Evolutionary conservation across 2,888 invertebrate genomes (phyloP), one percentile per base, ranked within the genome.

Genomic region (Harpalus rubripes): DNA sequence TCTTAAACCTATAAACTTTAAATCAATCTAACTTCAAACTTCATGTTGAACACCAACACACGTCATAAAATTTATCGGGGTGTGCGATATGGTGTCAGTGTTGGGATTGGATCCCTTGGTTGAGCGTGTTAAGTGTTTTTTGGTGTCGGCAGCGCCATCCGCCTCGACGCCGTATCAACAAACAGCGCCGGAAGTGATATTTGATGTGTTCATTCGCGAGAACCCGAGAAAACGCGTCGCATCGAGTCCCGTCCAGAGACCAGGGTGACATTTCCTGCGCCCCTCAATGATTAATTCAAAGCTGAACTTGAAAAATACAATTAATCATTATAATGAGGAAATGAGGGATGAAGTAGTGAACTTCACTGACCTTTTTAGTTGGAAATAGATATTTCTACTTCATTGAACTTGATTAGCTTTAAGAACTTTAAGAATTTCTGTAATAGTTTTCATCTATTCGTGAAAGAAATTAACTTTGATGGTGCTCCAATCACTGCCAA

Each of bases 151-250:
- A n/a, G 12, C 39, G 15, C 6, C 6, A 32, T 32, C 32, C 32
- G 44, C 12, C 44, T 12, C 41, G 41, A 15, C 41, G 41, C 39
- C 72, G 44, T 74, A 74, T 74, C 72, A 74, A 74, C 72, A 74
- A 44, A 74, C 72, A 74, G 18, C 68, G 39, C 12, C 39, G 68
- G 18, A 74, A 74, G 44, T 74, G 44, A 74, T 74, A 74, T 74
- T 74, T 74, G 72, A 74, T 74, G 72, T 74, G 72, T 74, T 74
- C 72, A 74, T 74, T 74, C 41, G 72, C 72, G 32, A 32, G 32
- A 32, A 32, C 32, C 32, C 32, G 32, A 32, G 32, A 32, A 5
- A 32, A 32, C 32, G 44, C 41, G 18, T 44, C 12, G 22, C 41
- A 1, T 18, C 44, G 7, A 4, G 52, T 74, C 41, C 8, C 39